Base-by-base conservation (phyloP, 92 coral and sea anemone species). In the Parazoanthus darwini region DNA sequence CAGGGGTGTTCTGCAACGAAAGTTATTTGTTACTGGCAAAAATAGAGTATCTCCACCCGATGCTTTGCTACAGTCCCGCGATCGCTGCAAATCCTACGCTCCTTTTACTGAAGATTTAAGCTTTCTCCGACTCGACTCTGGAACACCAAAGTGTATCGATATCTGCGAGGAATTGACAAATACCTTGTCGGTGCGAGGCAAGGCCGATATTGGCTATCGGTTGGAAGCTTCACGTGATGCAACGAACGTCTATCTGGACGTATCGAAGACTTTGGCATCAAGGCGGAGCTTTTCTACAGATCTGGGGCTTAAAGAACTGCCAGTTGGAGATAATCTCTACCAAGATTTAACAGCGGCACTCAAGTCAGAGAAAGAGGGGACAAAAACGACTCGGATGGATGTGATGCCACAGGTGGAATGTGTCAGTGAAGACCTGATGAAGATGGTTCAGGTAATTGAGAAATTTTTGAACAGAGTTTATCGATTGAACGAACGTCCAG, bases 1-100 rank as follows among this genome's bases (percentile, higher is more conserved):
- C 23, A 58, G 46, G 44, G 68, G 1, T 16, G 29, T 22, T 58
- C 29, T 58, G 38, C 85, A 29, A 72, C 79, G 36, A 29, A 84
- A 84, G 25, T 48, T 84, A 8, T 84, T 84, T 54, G 43, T 48
- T 78, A 46, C 43, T 48, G 58, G 63, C 7, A 84, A 84, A 71
- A 8, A 23, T 51, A 46, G 56, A 20, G 23, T 7, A 25, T 13
- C 42, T 39, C 42, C 7, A 65, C 4, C 75, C 36, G 43, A 5
- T 25, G 11, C 37, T 84, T 23, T 51, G 26, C 25, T 29, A 23
- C 2, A 11, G 25, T 16, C 46, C 23, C 65, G 33, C 85, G 65
- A 56, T 22, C 79, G 35, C 42, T 37, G 16, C 80, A 76, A 63
- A 63, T 63, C 80, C 25, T 48, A 26, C 43, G 79, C 46, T 26